phyloP scores from a whole-genome alignment of 2,797 vertebrate species.

The Taenioides sp. region DNA sequence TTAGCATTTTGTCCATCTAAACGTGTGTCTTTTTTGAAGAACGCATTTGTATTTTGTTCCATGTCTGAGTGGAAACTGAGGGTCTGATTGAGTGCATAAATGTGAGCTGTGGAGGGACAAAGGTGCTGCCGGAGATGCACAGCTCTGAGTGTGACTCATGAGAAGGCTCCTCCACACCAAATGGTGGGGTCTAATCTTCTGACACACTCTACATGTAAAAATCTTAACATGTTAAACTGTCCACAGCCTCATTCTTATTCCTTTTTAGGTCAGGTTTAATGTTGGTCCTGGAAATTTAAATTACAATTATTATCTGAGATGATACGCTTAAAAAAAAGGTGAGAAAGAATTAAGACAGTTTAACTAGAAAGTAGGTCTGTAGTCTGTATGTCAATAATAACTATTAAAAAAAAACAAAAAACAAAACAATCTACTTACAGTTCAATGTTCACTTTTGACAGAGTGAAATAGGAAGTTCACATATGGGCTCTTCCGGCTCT shows the following conservation, averaged over 20 bases:
- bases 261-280: neutral
- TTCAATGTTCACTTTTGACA: neutral
- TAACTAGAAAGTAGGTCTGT: neutral
- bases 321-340: neutral
- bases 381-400: neutral
- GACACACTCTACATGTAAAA: neutral
- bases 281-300: neutral
- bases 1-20: neutral
- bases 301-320: neutral
- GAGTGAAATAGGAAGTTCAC: no score
- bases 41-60: neutral
- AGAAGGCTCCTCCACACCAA: slow-evolving; percentile 58
- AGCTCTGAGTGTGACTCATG: slow-evolving; percentile 50
- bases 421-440: neutral
- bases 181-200: slow-evolving; percentile 30
- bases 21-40: no score
- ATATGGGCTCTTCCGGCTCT: no score
- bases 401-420: neutral
- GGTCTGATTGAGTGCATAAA: slow-evolving; percentile 8
- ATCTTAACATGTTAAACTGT: neutral
- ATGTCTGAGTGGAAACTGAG: neutral
- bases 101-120: slow-evolving; percentile 47
- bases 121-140: slow-evolving; percentile 41
- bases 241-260: neutral
- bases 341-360: neutral